Percentiles rank a stretch among this genome's conserved stretches.
Conservation (phyloP, 1,140 invertebrate species). For the Eumeta japonica region DNA sequence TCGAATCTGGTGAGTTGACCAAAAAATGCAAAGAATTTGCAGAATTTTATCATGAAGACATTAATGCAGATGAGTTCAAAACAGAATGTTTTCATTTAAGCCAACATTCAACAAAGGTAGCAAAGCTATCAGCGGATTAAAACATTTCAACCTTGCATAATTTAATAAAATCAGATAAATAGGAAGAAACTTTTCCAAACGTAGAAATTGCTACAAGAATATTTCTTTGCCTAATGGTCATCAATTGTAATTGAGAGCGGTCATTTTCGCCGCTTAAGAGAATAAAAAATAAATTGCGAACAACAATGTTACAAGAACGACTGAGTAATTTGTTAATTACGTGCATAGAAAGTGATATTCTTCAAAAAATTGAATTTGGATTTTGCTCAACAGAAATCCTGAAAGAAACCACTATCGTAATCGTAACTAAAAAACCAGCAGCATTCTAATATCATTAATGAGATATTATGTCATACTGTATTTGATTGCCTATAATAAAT, state of each 20-base stretch:
- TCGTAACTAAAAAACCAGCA: constrained; percentile 8
- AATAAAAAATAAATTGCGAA: constrained; percentile 1
- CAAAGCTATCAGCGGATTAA: too few relatives aligned
- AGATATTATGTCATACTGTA: constrained; percentile 9
- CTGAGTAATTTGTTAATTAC: not conserved
- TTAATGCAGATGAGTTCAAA: too few relatives aligned
- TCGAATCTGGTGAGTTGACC: constrained; percentile 5
- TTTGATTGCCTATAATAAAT: constrained; percentile 9
- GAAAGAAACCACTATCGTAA: constrained; percentile 7
- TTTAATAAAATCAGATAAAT: too few relatives aligned
- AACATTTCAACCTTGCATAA: constrained; percentile 1
- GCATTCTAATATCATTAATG: constrained; percentile 11
- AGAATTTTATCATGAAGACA: constrained; percentile 1
- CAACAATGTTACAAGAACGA: constrained; percentile 1
- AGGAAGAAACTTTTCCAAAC: too few relatives aligned
- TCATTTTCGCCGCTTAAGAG: not conserved
- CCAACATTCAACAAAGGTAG: too few relatives aligned
- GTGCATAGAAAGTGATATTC: not conserved
- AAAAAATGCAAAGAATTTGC: constrained; percentile 6
- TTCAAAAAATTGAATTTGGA: constrained; percentile 5
- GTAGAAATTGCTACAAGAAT: not conserved
- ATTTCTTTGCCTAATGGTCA: not conserved
- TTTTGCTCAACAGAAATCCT: constrained; percentile 12
- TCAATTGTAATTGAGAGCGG: not conserved
- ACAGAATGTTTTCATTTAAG: too few relatives aligned